These are phyloP conservation scores for Papilio dardanus DNA, from an alignment of 1,140 invertebrate genomes.

Conservation along the genomic window DNA sequence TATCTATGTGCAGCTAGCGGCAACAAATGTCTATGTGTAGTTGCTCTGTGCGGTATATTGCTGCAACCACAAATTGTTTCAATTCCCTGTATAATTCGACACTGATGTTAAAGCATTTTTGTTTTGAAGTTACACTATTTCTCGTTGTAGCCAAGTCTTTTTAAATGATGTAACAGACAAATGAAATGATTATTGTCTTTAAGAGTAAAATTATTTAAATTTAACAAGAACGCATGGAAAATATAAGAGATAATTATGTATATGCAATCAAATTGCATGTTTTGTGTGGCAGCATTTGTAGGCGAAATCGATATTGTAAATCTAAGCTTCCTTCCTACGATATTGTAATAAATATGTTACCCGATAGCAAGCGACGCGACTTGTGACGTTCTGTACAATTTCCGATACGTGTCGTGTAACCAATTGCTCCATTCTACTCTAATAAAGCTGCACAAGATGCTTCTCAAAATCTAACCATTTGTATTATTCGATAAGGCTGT, in stretches of 20 bases:
- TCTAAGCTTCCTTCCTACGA: not conserved
- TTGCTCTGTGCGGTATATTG: not conserved
- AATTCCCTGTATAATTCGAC: not conserved
- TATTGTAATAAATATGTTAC: slow-evolving; percentile 10
- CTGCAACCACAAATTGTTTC: not conserved
- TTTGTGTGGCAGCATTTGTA: not conserved
- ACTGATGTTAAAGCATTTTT: not conserved
- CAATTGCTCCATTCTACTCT: not conserved
- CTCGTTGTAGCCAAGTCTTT: too few species aligned
- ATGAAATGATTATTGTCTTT: too few species aligned
- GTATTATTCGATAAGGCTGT: not conserved
- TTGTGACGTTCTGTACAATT: not conserved
- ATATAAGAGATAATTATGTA: not conserved
- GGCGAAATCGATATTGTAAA: not conserved
- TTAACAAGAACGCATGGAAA: too few species aligned
- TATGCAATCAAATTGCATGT: not conserved
- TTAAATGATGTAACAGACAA: too few species aligned
- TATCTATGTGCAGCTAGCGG: not conserved
- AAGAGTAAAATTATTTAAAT: too few species aligned
- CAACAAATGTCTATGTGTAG: too few species aligned
- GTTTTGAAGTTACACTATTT: not conserved
- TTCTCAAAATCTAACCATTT: not conserved
- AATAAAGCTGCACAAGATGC: not conserved
- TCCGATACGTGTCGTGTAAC: not conserved
- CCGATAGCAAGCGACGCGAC: not conserved